Base-by-base conservation (phyloP, 1,140 invertebrate genomes). In the Ostrea denselamellosa region DNA sequence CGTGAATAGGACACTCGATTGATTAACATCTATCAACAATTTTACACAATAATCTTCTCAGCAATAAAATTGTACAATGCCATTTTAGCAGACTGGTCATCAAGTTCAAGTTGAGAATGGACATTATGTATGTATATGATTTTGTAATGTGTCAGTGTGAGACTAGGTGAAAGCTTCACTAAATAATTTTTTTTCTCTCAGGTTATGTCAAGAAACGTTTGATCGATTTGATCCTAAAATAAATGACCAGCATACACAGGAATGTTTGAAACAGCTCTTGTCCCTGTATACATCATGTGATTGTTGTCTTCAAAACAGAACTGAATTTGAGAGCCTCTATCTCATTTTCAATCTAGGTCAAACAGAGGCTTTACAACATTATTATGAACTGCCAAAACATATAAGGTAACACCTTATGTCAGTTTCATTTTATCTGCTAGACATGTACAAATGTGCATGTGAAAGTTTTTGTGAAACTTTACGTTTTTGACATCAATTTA, bases 251-350 rank as follows among this genome's bases (percentile, higher is more conserved):
- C 95, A 95, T 84, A 89, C 93, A 22, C 92, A 93, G 85, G 94
- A 95, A 90, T 94, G 94, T 90, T 87, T 95, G n/a, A 95, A 94
- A 84, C 88, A 92, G 56, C 90, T 95, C 10, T 85, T 95, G 7
- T 90, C 87, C 54, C 82, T 94, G 19, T 95, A 95, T 87, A 77
- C 77, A 44, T 84, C 87, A 65, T 83, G 85, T 14, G 53, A 86
- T 8, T 82, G 68, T 54, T 22, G 81, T 44, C 88, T 89, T 86
- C 8, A 19, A 25, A 89, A 93, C 58, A 88, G 89, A 82, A 84
- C 81, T 17, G 91, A 92, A 86, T 93, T 94, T 90, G 93, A 94
- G 86, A 85, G 90, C 12, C 65, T 92, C 5, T 94, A 94, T 87
- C 87, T 94, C 10, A 82, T 94, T 25, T 91, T 92, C 86, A 94